A percentile compares a stretch with the other conserved stretches of the same genome.
phyloP scores from a whole-genome alignment of 2,797 vertebrate genomes.

The Harpagifer antarcticus region DNA sequence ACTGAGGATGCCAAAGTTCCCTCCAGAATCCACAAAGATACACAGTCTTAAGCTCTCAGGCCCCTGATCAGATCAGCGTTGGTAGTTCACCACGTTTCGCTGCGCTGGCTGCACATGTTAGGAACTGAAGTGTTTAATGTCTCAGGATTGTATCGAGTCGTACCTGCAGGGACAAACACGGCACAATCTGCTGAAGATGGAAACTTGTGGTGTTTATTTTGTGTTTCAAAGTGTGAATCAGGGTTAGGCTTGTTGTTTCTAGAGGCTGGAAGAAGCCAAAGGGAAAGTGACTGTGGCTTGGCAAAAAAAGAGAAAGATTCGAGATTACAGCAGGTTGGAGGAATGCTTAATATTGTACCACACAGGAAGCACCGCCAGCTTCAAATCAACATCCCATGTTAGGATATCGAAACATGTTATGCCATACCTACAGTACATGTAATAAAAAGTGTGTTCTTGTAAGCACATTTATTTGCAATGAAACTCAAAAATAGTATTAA shows the following conservation, averaged over 20 bases:
- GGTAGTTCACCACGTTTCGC: conserved; percentile 39
- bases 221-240: conserved; percentile 29
- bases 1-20: conserved; percentile 57
- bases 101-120: conserved; percentile 46
- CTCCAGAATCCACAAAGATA: conserved; percentile 52
- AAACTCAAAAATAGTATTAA: neutral
- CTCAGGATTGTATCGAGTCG: conserved; percentile 32
- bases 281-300: neutral
- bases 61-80: conserved; percentile 45
- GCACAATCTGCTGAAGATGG: conserved; percentile 13
- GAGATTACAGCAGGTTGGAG: no score
- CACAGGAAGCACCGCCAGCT: neutral
- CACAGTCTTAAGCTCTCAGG: conserved; percentile 34
- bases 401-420: neutral
- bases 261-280: conserved; percentile 1
- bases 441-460: neutral
- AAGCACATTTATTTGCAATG: neutral
- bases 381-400: neutral
- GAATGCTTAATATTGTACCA: no score
- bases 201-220: conserved; percentile 25
- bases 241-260: conserved; percentile 32
- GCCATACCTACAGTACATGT: neutral
- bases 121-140: conserved; percentile 34
- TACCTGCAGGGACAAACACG: conserved; percentile 26
- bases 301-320: no score